Evolutionary conservation across 2,797 vertebrate species (phyloP).

Genomic region (Oreortyx pictus): DNA sequence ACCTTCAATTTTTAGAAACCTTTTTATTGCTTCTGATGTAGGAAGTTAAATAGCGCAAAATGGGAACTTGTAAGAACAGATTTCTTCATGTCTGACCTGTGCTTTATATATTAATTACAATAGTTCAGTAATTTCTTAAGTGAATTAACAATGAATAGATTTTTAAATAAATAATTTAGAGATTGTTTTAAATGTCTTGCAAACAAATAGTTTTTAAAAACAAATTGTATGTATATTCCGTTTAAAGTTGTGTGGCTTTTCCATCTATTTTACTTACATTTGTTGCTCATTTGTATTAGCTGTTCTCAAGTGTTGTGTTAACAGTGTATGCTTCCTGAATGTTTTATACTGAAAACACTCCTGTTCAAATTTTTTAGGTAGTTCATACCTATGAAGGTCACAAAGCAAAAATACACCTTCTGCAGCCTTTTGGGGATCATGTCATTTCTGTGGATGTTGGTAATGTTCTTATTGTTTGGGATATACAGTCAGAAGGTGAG

Average conservation of each 20-base stretch:
- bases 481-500: constrained; percentile 88
- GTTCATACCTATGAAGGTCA: constrained; percentile 91
- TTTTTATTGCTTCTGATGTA: background rate
- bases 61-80: background rate
- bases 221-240: rapidly evolving
- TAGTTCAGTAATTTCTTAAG: background rate
- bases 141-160: no score
- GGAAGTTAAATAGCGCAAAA: background rate
- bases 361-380: constrained; percentile 80
- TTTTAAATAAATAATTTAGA: background rate
- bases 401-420: constrained; percentile 86
- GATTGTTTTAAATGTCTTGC: background rate
- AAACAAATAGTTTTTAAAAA: background rate
- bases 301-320: background rate
- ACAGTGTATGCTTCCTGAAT: background rate
- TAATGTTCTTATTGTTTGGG: constrained; percentile 91
- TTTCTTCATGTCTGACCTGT: background rate
- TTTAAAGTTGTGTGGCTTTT: background rate
- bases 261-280: background rate
- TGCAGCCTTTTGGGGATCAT: constrained; percentile 94
- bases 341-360: background rate
- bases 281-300: background rate
- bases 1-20: background rate
- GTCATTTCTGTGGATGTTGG: constrained; percentile 90
- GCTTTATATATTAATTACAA: background rate